Percentiles rank a stretch among this genome's conserved stretches.
Evolutionary conservation across 1,140 invertebrate species (phyloP).

Genomic region (Bombus confusus): DNA sequence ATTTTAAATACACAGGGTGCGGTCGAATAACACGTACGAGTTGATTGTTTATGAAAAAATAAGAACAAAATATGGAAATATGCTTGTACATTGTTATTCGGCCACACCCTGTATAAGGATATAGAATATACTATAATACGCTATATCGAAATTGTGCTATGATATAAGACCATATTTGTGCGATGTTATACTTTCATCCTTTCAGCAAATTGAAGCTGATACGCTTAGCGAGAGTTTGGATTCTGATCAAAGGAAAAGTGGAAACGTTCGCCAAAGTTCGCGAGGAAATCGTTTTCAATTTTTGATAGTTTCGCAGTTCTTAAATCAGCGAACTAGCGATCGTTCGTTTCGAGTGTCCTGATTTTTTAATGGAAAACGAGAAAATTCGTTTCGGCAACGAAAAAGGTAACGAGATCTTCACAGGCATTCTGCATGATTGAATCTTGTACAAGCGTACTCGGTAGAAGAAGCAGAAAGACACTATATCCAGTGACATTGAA

Average conservation of each 20-base stretch:
- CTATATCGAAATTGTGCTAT: no score
- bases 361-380: constrained; percentile 1
- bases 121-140: neutral
- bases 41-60: no score
- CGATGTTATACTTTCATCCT: neutral
- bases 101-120: rapidly evolving
- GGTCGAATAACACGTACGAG: no score
- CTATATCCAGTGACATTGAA: neutral
- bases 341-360: neutral
- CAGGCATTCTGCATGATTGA: constrained; percentile 24
- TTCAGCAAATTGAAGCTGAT: neutral
- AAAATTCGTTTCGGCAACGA: constrained; percentile 4
- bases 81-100: no score
- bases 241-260: neutral
- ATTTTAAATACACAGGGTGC: no score
- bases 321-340: neutral
- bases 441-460: neutral
- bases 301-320: neutral
- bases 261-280: neutral
- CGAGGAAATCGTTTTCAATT: constrained; percentile 3
- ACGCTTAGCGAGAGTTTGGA: neutral
- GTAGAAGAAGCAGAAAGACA: neutral
- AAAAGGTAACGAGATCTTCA: constrained; percentile 27
- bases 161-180: neutral
- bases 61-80: no score